phyloP scores from a whole-genome alignment of 2,797 vertebrate genomes.

The Erithacus rubecula region DNA sequence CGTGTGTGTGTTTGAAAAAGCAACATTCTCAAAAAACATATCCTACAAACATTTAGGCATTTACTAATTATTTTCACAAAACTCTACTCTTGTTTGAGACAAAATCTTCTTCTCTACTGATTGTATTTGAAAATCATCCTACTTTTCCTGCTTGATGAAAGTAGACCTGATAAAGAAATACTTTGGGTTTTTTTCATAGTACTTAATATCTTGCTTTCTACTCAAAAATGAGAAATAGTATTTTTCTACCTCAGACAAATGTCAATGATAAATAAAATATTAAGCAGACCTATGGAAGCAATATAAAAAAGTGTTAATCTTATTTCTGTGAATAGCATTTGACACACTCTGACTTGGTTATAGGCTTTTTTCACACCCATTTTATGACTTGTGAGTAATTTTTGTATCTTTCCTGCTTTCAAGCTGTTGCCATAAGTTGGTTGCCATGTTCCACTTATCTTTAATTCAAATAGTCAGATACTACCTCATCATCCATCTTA shows the following conservation, averaged over 20 bases:
- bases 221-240: background rate
- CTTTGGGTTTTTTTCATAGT: background rate
- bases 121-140: background rate
- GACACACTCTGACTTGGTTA: background rate
- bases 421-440: background rate
- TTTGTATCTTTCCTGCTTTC: background rate
- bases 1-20: background rate
- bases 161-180: background rate
- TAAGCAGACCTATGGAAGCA: background rate
- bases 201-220: background rate
- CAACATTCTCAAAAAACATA: background rate
- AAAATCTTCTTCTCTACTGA: background rate
- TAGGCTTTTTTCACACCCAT: background rate
- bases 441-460: rapidly evolving
- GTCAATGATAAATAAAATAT: background rate
- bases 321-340: background rate
- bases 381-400: background rate
- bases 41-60: background rate
- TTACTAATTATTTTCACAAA: background rate
- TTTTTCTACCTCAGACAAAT: background rate
- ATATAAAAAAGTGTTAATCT: background rate
- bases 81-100: background rate
- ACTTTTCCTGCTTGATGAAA: background rate
- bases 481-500: background rate
- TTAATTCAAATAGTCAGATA: background rate